Base-by-base conservation (phyloP, 2,113 vertebrate genomes). In the Seriola rivoliana region DNA sequence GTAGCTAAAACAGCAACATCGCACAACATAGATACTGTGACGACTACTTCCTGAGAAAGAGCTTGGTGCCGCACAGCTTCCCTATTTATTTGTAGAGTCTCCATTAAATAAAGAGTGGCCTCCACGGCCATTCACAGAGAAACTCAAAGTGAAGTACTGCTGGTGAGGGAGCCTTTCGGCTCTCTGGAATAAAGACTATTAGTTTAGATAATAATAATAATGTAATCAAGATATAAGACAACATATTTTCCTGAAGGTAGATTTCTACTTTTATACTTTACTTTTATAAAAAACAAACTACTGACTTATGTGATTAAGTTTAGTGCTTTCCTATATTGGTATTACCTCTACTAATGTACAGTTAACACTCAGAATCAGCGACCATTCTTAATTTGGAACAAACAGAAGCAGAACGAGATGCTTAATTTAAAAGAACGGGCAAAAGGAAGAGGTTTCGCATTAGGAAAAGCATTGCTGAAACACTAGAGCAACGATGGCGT, bases 61-160 rank as follows among this genome's bases (percentile, higher is more conserved):
- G 59, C n/a, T 36, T 17, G 23, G 42, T 14, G 8, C 16, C 21
- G 38, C 17, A 54, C 34, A 60, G 17, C 38, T 46, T 25, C 54
- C 32, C 66, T 8, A 38, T 67, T 82, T 70, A 57, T 36, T 36
- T 50, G 3, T 44, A 21, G 32, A 5, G 10, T 52, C 69, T 54
- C 42, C 19, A 68, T 59, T 78, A 75, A n/a, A 42, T 59, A 36
- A 66, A 46, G 25, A 66, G 44, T 16, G 29, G 14, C 70, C 75
- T 71, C 40, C 13, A 50, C 40, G 38, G 29, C 71, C 7, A 13
- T 25, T 73, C 4, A 40, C 8, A 50, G 14, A 58, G 19, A 46
- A 60, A 21, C 52, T 78, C 8, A 9, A 42, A 42, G 8, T 23
- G 42, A 17, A 55, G 78, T 50, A 17, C 44, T 58, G 50, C 34